Evolutionary conservation across 1,140 invertebrate species (phyloP), one percentile per base, ranked within the genome.

Genomic region (Nephila pilipes): DNA sequence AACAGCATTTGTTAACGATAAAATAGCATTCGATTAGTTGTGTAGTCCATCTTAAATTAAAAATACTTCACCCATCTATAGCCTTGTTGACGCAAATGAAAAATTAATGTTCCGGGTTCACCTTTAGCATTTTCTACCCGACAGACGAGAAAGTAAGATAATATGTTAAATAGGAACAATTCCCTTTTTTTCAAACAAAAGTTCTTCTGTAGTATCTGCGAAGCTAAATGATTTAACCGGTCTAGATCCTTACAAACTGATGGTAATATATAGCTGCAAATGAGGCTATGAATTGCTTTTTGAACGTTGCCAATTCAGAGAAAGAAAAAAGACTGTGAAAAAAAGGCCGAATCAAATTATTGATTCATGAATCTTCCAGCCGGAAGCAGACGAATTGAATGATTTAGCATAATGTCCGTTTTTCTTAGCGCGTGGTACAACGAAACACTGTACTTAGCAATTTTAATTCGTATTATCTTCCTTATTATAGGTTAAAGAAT

Each of bases 81-180:
- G 25, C 25, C 63, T 14, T 65, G 63, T 29, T 65, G 63, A 36
- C 14, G 29, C 3, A 75, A 75, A 75, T 75, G 63, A 75, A 36
- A 75, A 32, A 75, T 32, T 36, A 36, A 75, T 75, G 25, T 75
- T 75, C 29, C 69, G 29, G 69, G 69, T 75, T 75, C 69, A 75
- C 69, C 69, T 36, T 18, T 29, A 18, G 69, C 29, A 29, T 29
- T 75, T 32, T 75, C 29, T 75, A 75, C 14, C 69, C 36, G 16
- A 75, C 14, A 75, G 5, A 36, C 69, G 18, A 75, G 69, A 75
- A 75, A 75, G 69, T 36, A 32, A 75, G n/a, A n/a, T n/a, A 75
- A 75, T 75, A 75, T 75, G 69, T 75, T 75, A 75, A 75, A 75
- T 75, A 36, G 25, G 69, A 75, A 29, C 69, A 75, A 75, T 75